Evolutionary conservation across 1,140 invertebrate genomes (phyloP).

Genomic region (Drosophila trapezifrons): DNA sequence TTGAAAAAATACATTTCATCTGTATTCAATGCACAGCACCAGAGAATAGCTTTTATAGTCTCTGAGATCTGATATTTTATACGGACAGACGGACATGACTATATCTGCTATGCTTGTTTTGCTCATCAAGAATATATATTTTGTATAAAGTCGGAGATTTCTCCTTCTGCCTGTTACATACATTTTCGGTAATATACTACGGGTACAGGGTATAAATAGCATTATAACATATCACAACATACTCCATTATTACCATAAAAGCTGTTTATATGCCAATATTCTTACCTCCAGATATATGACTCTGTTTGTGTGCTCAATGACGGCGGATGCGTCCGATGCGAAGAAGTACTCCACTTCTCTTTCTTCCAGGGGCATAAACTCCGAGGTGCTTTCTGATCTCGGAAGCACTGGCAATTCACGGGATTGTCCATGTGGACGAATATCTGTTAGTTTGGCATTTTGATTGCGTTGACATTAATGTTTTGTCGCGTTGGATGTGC

Average conservation of each 20-base stretch:
- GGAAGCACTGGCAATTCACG: slow-evolving; percentile 87
- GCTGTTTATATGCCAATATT: not conserved
- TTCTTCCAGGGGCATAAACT: slow-evolving; percentile 95
- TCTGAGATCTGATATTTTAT: too few species aligned
- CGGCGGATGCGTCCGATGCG: slow-evolving; percentile 98
- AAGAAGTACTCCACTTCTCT: slow-evolving; percentile 99
- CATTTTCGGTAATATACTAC: too few species aligned
- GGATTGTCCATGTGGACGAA: slow-evolving; percentile 87
- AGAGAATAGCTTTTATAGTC: not conserved
- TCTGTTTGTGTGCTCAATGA: slow-evolving; percentile 99
- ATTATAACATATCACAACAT: too few species aligned
- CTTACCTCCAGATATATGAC: slow-evolving; percentile 94
- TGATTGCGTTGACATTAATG: slow-evolving; percentile 36
- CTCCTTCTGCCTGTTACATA: too few species aligned
- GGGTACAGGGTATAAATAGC: too few species aligned
- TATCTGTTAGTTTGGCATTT: slow-evolving; percentile 86
- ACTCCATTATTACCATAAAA: too few species aligned
- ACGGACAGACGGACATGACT: too few species aligned
- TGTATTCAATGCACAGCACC: too few species aligned
- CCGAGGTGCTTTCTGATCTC: slow-evolving; percentile 92
- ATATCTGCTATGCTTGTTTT: too few species aligned
- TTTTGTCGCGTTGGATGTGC: slow-evolving; percentile 30
- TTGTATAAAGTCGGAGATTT: too few species aligned
- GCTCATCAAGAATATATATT: too few species aligned
- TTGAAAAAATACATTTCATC: too few species aligned